These are phyloP conservation scores for Naso thynnoides DNA, from an alignment of 2,797 vertebrate species.

Conservation along the genomic window DNA sequence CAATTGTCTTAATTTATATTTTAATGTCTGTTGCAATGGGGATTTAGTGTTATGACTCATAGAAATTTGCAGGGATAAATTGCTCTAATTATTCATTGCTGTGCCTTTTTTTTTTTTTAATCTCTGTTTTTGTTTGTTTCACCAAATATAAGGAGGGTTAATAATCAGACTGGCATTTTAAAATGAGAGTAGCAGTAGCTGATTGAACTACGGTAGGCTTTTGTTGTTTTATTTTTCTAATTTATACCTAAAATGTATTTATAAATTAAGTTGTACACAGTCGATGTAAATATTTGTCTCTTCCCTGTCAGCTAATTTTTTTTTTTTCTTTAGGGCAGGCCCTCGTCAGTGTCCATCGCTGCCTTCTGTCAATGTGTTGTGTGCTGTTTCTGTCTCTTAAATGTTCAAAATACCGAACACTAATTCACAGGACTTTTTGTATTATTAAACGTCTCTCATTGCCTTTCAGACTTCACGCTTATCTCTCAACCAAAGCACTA, in stretches of 20 bases:
- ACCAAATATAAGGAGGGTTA: slow-evolving; percentile 82
- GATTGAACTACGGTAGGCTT: slow-evolving; percentile 75
- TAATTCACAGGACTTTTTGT: slow-evolving; percentile 27
- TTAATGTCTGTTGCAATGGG: slow-evolving; percentile 67
- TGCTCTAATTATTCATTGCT: slow-evolving; percentile 74
- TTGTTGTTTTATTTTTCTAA: slow-evolving; percentile 84
- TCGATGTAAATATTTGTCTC: slow-evolving; percentile 87
- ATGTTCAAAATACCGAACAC: slow-evolving; percentile 20
- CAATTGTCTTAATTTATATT: slow-evolving; percentile 83
- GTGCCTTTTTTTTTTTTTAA: slow-evolving; percentile 78
- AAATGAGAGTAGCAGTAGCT: slow-evolving; percentile 78
- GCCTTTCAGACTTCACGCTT: slow-evolving; percentile 20
- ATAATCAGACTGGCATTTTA: slow-evolving; percentile 81
- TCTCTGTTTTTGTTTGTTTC: slow-evolving; percentile 62
- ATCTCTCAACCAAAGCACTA: slow-evolving; percentile 81
- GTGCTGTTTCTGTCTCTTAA: slow-evolving; percentile 2
- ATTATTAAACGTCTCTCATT: neutral
- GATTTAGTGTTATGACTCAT: slow-evolving; percentile 63
- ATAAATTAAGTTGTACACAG: slow-evolving; percentile 92
- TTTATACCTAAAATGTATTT: slow-evolving; percentile 95
- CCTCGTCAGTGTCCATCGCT: slow-evolving; percentile 79
- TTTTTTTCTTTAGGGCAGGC: slow-evolving; percentile 84
- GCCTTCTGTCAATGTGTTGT: slow-evolving; percentile 62
- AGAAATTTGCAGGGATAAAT: slow-evolving; percentile 75
- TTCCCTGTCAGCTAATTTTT: slow-evolving; percentile 71